Conservation (phyloP, 2,888 invertebrate genomes). For the Candidula unifasciata region DNA sequence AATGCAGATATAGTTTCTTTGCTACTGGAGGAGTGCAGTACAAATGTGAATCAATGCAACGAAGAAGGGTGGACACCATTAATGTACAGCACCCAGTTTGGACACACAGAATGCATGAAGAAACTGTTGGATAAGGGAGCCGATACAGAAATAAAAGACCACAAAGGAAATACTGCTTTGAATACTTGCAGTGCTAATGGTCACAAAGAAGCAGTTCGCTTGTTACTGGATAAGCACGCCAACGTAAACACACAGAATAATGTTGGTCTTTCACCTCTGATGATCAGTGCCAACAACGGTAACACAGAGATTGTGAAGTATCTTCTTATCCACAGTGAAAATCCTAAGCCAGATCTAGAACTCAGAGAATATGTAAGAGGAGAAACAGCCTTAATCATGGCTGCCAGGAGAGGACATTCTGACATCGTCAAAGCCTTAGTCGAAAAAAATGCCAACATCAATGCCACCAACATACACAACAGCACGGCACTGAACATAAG, state of each 20-base stretch:
- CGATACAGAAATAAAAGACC: conserved; percentile 9
- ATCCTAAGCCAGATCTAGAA: background rate
- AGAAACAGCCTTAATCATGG: conserved; percentile 38
- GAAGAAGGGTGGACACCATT: conserved; percentile 37
- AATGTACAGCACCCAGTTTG: conserved; percentile 36
- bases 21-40: conserved; percentile 11
- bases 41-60: conserved; percentile 28
- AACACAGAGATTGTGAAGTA: conserved; percentile 27
- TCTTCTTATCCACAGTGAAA: background rate
- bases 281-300: conserved; percentile 31
- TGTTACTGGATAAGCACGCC: conserved; percentile 30
- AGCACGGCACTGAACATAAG: conserved; percentile 40
- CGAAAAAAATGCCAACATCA: conserved; percentile 12
- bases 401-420: conserved; percentile 31
- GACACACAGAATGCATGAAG: conserved; percentile 29
- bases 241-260: conserved; percentile 36
- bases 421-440: conserved; percentile 23
- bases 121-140: conserved; percentile 34
- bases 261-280: conserved; percentile 28
- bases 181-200: conserved; percentile 32
- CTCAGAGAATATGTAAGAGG: conserved; percentile 18
- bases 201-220: conserved; percentile 21
- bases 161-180: conserved; percentile 45
- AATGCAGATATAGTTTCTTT: conserved; percentile 24
- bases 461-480: conserved; percentile 6